phyloP scores from a whole-genome alignment of 1,140 invertebrate genomes.

The Trichogramma pretiosum region DNA sequence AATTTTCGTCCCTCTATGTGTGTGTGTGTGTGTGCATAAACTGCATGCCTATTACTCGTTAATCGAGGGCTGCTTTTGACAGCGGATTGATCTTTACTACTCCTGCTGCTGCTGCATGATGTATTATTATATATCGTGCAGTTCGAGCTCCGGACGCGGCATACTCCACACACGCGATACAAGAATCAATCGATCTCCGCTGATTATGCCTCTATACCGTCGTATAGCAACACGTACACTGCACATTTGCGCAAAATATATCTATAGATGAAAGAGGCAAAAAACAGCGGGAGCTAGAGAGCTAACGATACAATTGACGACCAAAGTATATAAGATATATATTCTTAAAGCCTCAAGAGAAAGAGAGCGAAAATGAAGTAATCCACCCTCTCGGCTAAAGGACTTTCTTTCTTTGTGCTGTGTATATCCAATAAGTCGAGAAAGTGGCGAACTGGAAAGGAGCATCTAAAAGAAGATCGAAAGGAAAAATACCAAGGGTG shows the following conservation, averaged over 20 bases:
- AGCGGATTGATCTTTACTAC: slow-evolving; percentile 27
- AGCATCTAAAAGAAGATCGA: background rate
- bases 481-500: background rate
- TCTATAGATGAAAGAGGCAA: background rate
- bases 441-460: slow-evolving; percentile 6
- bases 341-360: too few species aligned
- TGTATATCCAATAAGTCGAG: background rate
- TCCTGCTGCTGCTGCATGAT: slow-evolving; percentile 14
- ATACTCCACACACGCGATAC: background rate
- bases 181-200: slow-evolving; percentile 3
- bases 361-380: too few species aligned
- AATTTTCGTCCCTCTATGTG: slow-evolving; percentile 1
- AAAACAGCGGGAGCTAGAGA: background rate
- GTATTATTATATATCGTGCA: too few species aligned
- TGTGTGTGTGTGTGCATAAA: background rate
- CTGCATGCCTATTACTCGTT: too few species aligned
- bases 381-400: slow-evolving; percentile 13
- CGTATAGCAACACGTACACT: background rate
- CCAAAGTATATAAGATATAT: too few species aligned
- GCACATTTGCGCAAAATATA: background rate
- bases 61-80: slow-evolving; percentile 28
- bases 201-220: too few species aligned
- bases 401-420: background rate
- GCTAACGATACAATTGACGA: too few species aligned
- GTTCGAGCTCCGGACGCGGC: slow-evolving; percentile 3